These are phyloP conservation scores for Discoglossus pictus DNA, from an alignment of 2,797 vertebrate genomes.

Conservation along the genomic window DNA sequence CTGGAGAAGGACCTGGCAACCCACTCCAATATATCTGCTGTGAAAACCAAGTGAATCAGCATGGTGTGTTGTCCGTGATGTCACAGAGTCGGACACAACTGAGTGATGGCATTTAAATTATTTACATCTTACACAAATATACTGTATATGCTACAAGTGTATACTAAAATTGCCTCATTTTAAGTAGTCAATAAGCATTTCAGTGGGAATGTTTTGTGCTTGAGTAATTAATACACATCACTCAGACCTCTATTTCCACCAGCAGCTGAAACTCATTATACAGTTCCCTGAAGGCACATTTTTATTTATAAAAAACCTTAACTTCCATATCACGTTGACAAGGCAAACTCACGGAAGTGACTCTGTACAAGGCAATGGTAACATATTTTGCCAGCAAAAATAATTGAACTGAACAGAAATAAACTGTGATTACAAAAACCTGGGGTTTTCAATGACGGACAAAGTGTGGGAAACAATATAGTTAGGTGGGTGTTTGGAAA, in stretches of 20 bases:
- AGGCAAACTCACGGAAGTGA: conserved; percentile 19
- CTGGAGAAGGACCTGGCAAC: no score
- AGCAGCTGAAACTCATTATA: conserved; percentile 36
- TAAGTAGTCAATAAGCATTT: neutral
- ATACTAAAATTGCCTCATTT: neutral
- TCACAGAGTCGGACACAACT: no score
- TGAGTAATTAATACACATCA: conserved; percentile 15
- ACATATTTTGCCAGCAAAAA: conserved; percentile 12
- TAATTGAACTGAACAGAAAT: neutral
- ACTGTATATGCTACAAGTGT: neutral
- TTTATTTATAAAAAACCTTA: conserved; percentile 32
- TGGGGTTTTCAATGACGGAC: no score
- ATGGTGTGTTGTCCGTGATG: no score
- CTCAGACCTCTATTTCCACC: conserved; percentile 5
- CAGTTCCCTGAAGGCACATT: conserved; percentile 14
- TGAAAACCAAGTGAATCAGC: no score
- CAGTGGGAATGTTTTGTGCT: conserved; percentile 19
- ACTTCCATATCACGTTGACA: conserved; percentile 14
- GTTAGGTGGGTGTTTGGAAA: no score
- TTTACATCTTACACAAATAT: no score
- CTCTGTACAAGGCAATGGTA: neutral
- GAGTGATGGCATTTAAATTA: no score
- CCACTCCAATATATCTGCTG: no score
- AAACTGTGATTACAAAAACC: no score
- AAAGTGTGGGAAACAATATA: no score